Base-by-base conservation (phyloP, 2,797 vertebrate species). In the Halcyon leucocephala region DNA sequence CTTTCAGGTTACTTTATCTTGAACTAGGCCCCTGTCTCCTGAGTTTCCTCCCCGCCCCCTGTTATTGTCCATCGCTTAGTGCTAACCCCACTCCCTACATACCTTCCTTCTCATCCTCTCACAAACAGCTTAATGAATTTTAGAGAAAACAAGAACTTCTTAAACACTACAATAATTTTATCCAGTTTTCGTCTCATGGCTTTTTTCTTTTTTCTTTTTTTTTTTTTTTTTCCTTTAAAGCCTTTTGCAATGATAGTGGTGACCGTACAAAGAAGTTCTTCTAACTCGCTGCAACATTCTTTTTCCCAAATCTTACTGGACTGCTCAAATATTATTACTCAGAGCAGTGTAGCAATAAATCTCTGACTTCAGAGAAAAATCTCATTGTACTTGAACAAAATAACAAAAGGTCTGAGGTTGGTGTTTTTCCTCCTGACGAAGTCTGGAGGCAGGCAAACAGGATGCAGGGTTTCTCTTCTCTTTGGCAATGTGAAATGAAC, bases 301-400 rank as follows among this genome's bases (percentile, higher is more conserved):
- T 82, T 92, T 84, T 57, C 55, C 48, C 29, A 76, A 5, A 60
- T 82, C 58, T 89, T 84, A 44, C 14, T 29, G 31, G 86, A 64
- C 9, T 0, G 4, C 26, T 58, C 21, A 81, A 69, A 72, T 77
- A 62, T 60, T 80, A 69, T 93, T 92, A 17, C 44, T 12, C 44
- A 86, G 65, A 92, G 78, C 46, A 93, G 69, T 78, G 42, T 28
- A 87, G 42, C 19, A 89, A 51, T 88, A 83, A 81, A 91, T 74
- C 33, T 91, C 31, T 73, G 52, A 64, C 39, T 92, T 93, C 5
- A 19, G 57, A 39, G 37, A 39, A 39, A 39, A 39, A 39, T 39
- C 52, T 93, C 28, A 37, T 74, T 86, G 65, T 76, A 65, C 51
- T 69, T 81, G 51, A 91, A 69, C 8, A 19, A 76, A 91, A 33